These are phyloP conservation scores for Drosophila trichaetosa DNA, from an alignment of 2,888 invertebrate species.

Conservation along the genomic window DNA sequence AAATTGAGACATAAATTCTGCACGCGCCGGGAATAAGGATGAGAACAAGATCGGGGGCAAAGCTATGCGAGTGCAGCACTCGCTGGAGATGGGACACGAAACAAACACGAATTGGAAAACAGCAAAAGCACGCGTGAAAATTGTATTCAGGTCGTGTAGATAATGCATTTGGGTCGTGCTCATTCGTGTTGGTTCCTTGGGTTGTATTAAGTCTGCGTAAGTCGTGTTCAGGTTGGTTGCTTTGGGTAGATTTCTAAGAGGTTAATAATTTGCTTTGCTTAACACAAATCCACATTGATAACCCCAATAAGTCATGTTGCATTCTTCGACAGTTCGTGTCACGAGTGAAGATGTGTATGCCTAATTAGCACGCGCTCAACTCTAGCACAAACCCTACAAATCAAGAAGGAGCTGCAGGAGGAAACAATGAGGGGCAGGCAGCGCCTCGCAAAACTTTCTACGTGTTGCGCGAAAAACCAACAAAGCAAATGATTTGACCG, in stretches of 20 bases:
- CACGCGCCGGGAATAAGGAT: slow-evolving; percentile 63
- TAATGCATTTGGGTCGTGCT: background rate
- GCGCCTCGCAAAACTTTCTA: slow-evolving; percentile 49
- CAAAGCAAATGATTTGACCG: slow-evolving; percentile 58
- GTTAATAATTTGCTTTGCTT: background rate
- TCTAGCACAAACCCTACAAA: background rate
- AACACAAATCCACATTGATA: background rate
- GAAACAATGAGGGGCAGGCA: slow-evolving; percentile 3
- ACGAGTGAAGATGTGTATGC: background rate
- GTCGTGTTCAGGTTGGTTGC: background rate
- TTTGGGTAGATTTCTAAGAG: background rate
- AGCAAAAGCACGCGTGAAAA: background rate
- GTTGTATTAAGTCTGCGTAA: background rate
- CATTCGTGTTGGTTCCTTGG: background rate
- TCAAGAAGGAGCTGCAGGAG: slow-evolving; percentile 17
- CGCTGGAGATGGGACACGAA: slow-evolving; percentile 1
- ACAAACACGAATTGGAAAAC: background rate
- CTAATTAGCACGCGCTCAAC: slow-evolving; percentile 7
- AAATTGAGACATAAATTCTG: slow-evolving; percentile 85
- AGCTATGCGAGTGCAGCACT: slow-evolving; percentile 6
- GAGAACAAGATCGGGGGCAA: slow-evolving; percentile 27
- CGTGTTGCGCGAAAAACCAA: slow-evolving; percentile 47
- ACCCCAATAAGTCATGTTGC: background rate
- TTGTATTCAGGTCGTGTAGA: background rate
- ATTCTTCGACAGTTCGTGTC: background rate